Evolutionary conservation across 2,113 vertebrate species (phyloP), one percentile per base, ranked within the genome.

Genomic region (Osmerus mordax): DNA sequence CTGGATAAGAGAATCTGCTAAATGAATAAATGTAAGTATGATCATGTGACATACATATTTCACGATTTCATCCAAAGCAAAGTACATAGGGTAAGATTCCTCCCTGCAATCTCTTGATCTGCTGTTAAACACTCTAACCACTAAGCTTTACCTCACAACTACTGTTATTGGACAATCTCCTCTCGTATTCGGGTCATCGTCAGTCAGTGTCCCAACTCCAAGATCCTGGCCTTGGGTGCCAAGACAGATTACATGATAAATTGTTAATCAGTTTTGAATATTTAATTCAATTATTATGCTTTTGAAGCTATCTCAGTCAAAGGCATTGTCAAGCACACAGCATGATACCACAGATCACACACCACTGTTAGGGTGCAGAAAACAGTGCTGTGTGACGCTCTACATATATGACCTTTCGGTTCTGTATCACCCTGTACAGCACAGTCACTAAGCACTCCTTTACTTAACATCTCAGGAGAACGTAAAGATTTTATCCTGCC

Each of bases 221-320:
- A 54, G 28, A 64, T 65, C 41, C 32, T 12, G 12, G 71, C 0
- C 41, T 76, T 11, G 21, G 36, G 13, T 72, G 70, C 77, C 66
- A 80, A 78, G 79, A 83, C 69, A 85, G 83, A 81, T 83, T 56
- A 83, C 79, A 67, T 79, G 63, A 86, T 91, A 72, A 88, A 89
- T 83, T 41, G 88, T 89, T 86, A 2, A 88, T 82, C 66, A 69
- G 71, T 55, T 82, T 76, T 89, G 81, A 83, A 89, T 87, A 83
- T 89, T 87, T 88, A 75, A 87, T 87, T 81, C 71, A 29, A 77
- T 65, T 71, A 78, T 78, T 88, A 81, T 81, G 75, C 80, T 75
- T 81, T 77, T 79, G 65, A 69, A 76, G 67, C 64, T 47, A 51
- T 80, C 68, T 32, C 75, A 70, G 62, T 79, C 69, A 76, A 32